Base-by-base conservation (phyloP, 2,113 vertebrate genomes). In the Cephalopterus ornatus region DNA sequence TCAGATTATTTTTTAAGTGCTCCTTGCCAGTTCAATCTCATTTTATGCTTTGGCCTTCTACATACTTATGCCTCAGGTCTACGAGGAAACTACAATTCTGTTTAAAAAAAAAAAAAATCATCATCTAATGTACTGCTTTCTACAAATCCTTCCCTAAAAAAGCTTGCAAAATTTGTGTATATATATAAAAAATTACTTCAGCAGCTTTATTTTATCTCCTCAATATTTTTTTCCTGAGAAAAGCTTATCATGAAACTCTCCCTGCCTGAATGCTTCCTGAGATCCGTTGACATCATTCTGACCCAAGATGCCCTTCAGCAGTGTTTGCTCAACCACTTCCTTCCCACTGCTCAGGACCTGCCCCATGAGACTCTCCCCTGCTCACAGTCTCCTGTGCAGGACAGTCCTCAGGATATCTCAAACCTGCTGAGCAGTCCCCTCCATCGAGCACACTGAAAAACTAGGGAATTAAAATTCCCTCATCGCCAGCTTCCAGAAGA, bases 361-460 rank as follows among this genome's bases (percentile, higher is more conserved):
- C 27, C 23, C 42, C 47, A 8, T 1, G 14, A 77, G 80, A 53
- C 32, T 72, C 32, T 17, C 42, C 14, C 1, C 42, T 24, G 24
- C 56, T 70, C 35, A 65, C 22, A 26, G 30, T 49, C 24, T 14
- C 18, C 20, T 14, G 15, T 71, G 74, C 66, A 67, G 73, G 39
- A 67, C 1, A 0, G 10, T 46, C 73, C 61, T n/a, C 63, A 85
- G 50, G 22, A 53, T n/a, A 56, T 6, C 71, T 14, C 42, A 78
- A 35, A 66, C 42, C 37, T 62, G 16, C 70, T 16, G 3, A 78
- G 33, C 16, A 41, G 61, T 46, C 22, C 50, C 17, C 13, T 61
- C 53, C 4, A 1, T 18, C 37, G 26, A 32, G 24, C 19, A 44
- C 39, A 66, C 1, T 1, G 1, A 44, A 56, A 39, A 59, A 10